Base-by-base conservation (phyloP, 2,888 invertebrate genomes). In the Eupithecia insigniata region DNA sequence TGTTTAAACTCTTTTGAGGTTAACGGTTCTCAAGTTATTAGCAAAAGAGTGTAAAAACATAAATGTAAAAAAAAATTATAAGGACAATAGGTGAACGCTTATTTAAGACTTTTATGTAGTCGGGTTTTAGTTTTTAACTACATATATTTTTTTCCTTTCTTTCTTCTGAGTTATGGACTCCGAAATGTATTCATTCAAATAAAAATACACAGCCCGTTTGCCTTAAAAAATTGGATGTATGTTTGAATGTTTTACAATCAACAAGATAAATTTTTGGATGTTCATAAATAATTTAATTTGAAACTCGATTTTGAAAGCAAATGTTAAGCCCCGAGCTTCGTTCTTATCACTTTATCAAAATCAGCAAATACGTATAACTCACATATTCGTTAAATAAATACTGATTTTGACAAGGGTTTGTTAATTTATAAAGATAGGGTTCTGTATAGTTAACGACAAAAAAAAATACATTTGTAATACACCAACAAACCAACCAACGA, bases 331-430 rank as follows among this genome's bases (percentile, higher is more conserved):
- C 4, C 7, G 6, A 64, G 64, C 22, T n/a, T 16, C 3, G 2
- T 39, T 55, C 22, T 64, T 64, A 64, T 64, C 64, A 64, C 22
- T 64, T 36, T 16, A 64, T 64, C 64, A 64, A 64, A 28, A 64
- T 64, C 64, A 39, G 34, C 36, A 14, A 64, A 58, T 66, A n/a
- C n/a, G n/a, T n/a, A 74, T 67, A 74, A 62, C 65, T 67, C 65
- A 69, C 64, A 43, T 18, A n/a, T 67, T 43, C 16, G 22, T 61
- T 71, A 36, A 71, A 71, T 66, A 71, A 74, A 71, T 71, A 71
- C 36, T 14, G 14, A 1, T n/a, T 30, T 1, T 18, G 61, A 18
- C 43, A 71, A 67, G 71, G 6, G 26, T 61, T 32, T 39, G 26
- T 55, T 16, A 1, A 22, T 55, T 26, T 55, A 26, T 14, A 26